Evolutionary conservation across 1,140 invertebrate genomes (phyloP).

Genomic region (Glossosoma conforme): DNA sequence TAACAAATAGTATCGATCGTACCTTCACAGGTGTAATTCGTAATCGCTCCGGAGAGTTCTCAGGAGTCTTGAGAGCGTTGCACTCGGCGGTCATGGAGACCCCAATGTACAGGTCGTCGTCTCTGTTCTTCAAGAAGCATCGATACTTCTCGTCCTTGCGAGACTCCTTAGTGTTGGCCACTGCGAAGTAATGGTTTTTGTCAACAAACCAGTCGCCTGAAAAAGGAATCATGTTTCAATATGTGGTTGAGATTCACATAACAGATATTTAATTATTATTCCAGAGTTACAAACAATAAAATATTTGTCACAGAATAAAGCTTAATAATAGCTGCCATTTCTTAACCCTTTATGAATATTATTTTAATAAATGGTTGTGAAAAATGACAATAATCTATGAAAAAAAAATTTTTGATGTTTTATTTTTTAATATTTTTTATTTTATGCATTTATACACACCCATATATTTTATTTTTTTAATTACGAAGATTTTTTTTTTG

Average conservation of each 20-base stretch:
- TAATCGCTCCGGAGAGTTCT: constrained; percentile 87
- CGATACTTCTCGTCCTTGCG: constrained; percentile 89
- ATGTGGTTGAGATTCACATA: too few relatives aligned
- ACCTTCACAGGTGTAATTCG: constrained; percentile 74
- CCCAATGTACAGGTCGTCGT: constrained; percentile 86
- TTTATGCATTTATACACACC: too few relatives aligned
- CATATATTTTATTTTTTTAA: too few relatives aligned
- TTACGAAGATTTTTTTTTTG: too few relatives aligned
- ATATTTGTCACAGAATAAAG: too few relatives aligned
- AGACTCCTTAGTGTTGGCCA: constrained; percentile 91
- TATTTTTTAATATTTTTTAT: too few relatives aligned
- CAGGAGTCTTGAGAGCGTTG: constrained; percentile 85
- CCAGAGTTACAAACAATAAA: too few relatives aligned
- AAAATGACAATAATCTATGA: not conserved
- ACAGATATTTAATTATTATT: too few relatives aligned
- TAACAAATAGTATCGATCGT: too few relatives aligned
- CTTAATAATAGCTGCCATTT: too few relatives aligned
- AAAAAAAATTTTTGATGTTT: not conserved
- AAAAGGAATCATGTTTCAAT: constrained; percentile 29
- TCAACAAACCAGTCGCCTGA: constrained; percentile 87
- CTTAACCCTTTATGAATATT: too few relatives aligned
- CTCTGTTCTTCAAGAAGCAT: constrained; percentile 90
- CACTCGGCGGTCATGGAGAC: constrained; percentile 91
- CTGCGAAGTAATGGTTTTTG: constrained; percentile 93
- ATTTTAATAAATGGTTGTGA: too few relatives aligned